phyloP scores from a whole-genome alignment of 2,113 vertebrate genomes.

The Dinomys branickii region DNA sequence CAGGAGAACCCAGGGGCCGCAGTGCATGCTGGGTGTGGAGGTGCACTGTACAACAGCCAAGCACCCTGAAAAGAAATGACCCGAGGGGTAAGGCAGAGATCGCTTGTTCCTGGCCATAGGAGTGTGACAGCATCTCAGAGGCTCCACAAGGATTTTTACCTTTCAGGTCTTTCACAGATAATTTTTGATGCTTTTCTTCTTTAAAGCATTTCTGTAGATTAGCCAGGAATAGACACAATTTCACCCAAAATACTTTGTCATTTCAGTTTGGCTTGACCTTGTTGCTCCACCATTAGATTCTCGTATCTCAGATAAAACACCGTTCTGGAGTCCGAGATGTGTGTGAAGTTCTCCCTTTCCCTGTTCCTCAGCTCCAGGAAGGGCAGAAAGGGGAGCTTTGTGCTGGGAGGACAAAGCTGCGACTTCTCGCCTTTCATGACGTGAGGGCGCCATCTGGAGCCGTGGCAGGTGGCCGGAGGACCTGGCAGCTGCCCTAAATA shows the following conservation, averaged over 20 bases:
- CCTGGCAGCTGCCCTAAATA: slow-evolving; percentile 8
- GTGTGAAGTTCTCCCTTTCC: neutral
- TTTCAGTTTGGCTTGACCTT: neutral
- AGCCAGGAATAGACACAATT: slow-evolving; percentile 18
- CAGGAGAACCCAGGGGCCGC: neutral
- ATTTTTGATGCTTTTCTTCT: slow-evolving; percentile 24
- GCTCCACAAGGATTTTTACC: neutral
- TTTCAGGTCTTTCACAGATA: neutral
- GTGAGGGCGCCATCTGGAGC: neutral
- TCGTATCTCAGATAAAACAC: neutral
- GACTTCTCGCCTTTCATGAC: slow-evolving; percentile 44
- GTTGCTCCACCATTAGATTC: neutral
- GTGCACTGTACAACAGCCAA: rapidly evolving
- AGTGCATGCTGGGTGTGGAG: rapidly evolving
- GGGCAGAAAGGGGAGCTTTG: slow-evolving; percentile 47
- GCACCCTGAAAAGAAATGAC: neutral
- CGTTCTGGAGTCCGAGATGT: neutral
- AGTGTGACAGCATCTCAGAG: neutral
- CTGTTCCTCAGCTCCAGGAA: neutral
- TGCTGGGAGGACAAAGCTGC: slow-evolving; percentile 37
- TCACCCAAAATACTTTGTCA: slow-evolving; percentile 5
- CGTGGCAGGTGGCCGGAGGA: neutral
- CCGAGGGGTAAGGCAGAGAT: rapidly evolving
- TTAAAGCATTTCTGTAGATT: slow-evolving; percentile 32
- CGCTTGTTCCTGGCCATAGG: rapidly evolving